Percentiles rank a stretch among this genome's conserved stretches.
Conservation (phyloP, 2,797 vertebrate genomes). For the Caiman crocodilus region DNA sequence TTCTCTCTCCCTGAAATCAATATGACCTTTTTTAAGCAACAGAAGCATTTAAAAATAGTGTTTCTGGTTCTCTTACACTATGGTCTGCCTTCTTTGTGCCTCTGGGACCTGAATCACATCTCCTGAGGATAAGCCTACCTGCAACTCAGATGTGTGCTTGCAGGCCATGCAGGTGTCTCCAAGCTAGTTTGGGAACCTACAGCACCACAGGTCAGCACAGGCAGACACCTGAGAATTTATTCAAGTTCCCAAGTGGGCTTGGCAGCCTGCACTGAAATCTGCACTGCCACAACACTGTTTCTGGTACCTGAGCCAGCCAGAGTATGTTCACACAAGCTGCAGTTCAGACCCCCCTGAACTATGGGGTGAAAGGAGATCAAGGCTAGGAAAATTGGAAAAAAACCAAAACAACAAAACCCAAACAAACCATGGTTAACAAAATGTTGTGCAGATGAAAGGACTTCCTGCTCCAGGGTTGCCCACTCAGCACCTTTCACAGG, state of each 20-base stretch:
- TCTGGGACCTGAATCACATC: neutral
- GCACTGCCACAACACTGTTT: neutral
- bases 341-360: neutral
- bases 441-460: neutral
- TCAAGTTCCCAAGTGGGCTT: neutral
- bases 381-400: neutral
- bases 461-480: slow-evolving; percentile 32
- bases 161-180: neutral
- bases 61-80: neutral
- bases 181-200: neutral
- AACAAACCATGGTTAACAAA: slow-evolving; percentile 16
- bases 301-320: neutral
- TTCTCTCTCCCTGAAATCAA: neutral
- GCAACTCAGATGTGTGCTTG: neutral
- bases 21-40: neutral
- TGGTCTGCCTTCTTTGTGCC: neutral
- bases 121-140: neutral
- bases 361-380: neutral
- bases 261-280: neutral
- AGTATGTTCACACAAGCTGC: no score
- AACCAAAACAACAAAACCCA: neutral
- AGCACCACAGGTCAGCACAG: neutral
- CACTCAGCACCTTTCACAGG: slow-evolving; percentile 50
- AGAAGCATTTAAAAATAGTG: neutral
- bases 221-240: neutral